Conservation (phyloP, 37 sponge, comb jelly and placozoan species). For the Ianthella basta region DNA sequence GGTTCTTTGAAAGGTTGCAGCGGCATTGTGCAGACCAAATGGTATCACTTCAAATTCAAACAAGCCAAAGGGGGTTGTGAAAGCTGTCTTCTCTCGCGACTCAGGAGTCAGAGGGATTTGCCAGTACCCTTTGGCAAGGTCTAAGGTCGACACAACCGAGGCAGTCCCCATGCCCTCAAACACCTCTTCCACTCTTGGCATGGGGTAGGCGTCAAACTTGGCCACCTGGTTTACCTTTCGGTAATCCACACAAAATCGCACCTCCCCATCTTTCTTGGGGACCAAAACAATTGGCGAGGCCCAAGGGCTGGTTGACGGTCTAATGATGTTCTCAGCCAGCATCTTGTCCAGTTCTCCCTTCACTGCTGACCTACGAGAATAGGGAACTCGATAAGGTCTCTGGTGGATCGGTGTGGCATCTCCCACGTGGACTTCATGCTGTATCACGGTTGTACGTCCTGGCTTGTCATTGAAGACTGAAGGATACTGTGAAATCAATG, state of each 20-base stretch:
- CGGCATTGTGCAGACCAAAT: slow-evolving; percentile 60
- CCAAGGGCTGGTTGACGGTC: slow-evolving; percentile 53
- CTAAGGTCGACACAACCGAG: slow-evolving; percentile 50
- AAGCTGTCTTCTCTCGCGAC: slow-evolving; percentile 39
- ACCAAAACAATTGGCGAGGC: slow-evolving; percentile 53
- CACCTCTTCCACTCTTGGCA: slow-evolving; percentile 63
- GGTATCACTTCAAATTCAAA: slow-evolving; percentile 64
- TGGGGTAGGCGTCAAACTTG: slow-evolving; percentile 65
- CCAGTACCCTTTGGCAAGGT: slow-evolving; percentile 71
- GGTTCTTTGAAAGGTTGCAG: slow-evolving; percentile 55
- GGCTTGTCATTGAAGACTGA: slow-evolving; percentile 10
- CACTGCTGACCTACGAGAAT: slow-evolving; percentile 31
- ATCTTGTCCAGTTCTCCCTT: slow-evolving; percentile 39
- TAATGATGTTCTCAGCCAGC: slow-evolving; percentile 46
- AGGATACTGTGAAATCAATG: background rate
- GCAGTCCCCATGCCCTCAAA: slow-evolving; percentile 47
- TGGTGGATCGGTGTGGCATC: slow-evolving; percentile 15
- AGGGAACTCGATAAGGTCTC: slow-evolving; percentile 46
- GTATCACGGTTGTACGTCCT: slow-evolving; percentile 35
- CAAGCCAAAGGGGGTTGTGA: slow-evolving; percentile 57
- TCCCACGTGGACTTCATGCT: slow-evolving; percentile 27
- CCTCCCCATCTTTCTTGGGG: slow-evolving; percentile 39
- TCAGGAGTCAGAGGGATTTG: slow-evolving; percentile 54
- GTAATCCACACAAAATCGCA: slow-evolving; percentile 51
- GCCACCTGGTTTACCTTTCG: slow-evolving; percentile 56